Conservation (phyloP, 1,140 invertebrate genomes). For the Andrena cerasifolii region DNA sequence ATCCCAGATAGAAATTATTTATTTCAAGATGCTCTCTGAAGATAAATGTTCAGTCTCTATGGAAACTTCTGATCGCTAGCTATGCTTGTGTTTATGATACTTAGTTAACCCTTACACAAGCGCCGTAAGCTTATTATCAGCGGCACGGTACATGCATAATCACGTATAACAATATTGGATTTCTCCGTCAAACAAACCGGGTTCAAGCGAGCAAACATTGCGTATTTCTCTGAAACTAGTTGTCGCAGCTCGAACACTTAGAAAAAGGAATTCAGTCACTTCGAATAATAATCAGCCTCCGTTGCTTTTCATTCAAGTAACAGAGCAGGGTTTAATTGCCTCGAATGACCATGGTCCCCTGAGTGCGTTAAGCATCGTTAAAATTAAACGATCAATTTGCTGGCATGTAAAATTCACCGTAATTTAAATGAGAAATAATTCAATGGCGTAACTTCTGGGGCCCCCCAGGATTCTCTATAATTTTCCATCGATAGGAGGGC, state of each 20-base stretch:
- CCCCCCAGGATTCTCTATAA: too few species aligned
- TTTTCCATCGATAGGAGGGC: too few species aligned
- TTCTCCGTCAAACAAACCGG: neutral
- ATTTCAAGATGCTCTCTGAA: neutral
- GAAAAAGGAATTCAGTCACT: too few species aligned
- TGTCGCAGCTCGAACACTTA: too few species aligned
- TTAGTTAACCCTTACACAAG: constrained; percentile 41
- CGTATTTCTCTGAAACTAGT: too few species aligned
- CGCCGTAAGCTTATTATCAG: constrained; percentile 43
- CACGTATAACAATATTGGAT: constrained; percentile 18
- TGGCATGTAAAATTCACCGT: neutral
- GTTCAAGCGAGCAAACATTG: neutral
- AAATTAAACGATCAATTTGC: neutral
- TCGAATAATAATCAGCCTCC: too few species aligned
- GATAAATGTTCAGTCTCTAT: neutral
- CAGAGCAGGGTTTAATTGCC: neutral
- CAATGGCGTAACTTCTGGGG: neutral
- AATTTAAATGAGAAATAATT: neutral
- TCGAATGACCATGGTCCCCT: neutral
- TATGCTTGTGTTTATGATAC: constrained; percentile 39
- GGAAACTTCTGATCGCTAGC: constrained; percentile 18
- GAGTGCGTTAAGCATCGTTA: neutral
- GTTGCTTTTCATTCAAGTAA: too few species aligned
- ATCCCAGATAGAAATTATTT: neutral
- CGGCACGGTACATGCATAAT: constrained; percentile 34